Base-by-base conservation (phyloP, 1,140 invertebrate genomes). In the Aphidius ervi region DNA sequence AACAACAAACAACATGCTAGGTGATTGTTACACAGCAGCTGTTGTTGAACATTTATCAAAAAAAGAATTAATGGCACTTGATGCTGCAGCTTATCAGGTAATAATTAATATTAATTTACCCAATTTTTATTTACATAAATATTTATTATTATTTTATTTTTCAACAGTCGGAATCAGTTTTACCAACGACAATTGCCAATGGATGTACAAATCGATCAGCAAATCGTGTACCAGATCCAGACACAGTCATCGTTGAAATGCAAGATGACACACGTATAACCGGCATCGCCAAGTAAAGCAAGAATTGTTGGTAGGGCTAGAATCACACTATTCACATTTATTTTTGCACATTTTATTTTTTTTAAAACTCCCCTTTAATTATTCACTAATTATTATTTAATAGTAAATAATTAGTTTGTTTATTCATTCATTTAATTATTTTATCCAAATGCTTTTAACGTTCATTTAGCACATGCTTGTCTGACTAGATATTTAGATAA, bases 1-100 rank as follows among this genome's bases (percentile, higher is more conserved):
- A 56, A 94, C 93, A 1, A 92, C 90, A 6, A 92, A 93, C 67
- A 96, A 95, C 73, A 88, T 94, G 83, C 74, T 95, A 40, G 92
- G 92, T 1, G 92, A 95, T 70, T 92, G 90, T 70, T 94, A 93
- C 72, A 87, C 92, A 8, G 90, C 91, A 52, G 91, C 91, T 20
- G 84, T 94, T 5, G 90, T 94, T 5, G 90, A 94, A 74, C 86
- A 90, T 66, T 78, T 93, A 43, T 94, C 91, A 10, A 88, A 89
- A 70, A 87, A 88, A 65, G 91, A 94, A 75, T 76, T 93, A 10
- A 87, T 88, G 83, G 86, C 86, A 0, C 81, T 88, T 62, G 87
- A 89, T 68, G 84, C 86, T 48, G 84, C 83, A 61, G 84, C 84
- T 50, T 84, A 84, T 76, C 83, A 83, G 78, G 83, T 31, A 52